Evolutionary conservation across 2,113 vertebrate genomes (phyloP), one percentile per base, ranked within the genome.

Genomic region (Amphilophus citrinellus): DNA sequence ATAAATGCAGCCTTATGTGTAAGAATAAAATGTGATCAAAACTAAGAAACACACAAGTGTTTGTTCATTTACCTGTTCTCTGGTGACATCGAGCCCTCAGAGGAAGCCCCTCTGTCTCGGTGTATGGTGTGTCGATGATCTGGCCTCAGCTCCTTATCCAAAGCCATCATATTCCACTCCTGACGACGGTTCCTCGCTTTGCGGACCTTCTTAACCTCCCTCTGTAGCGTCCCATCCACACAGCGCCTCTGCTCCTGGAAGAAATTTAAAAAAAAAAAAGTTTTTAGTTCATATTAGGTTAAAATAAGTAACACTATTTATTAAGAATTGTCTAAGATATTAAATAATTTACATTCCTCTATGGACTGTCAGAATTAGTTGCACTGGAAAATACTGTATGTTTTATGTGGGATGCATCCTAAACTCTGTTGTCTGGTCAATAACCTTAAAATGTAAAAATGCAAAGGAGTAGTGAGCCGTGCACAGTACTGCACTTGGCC

Each of bases 141-240:
- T 18, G 98, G 98, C 95, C 98, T 97, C 95, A 99, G 97, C 95
- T 99, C 98, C 95, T 99, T 99, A 96, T 99, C 98, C 96, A 98
- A 97, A 7, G 98, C 98, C 98, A 99, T 98, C 97, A 99, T 99
- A 94, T 97, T 99, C 98, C 98, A 99, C 92, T 99, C 98, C 93
- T 99, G 98, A 35, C 98, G 97, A 94, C 98, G 98, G 96, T 99
- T 99, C 80, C 98, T 96, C 76, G 98, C 98, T 95, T 99, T 99
- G 81, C 98, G 97, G 93, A 99, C 98, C 94, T 99, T 99, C 97
- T 99, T 99, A 93, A 99, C 98, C 96, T 99, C 98, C 83, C 98
- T 97, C 84, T 98, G 98, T 77, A 99, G 95, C 15, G 98, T 98
- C 91, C 98, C 98, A 83, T 99, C 98, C 94, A 99, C 96, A 82